Evolutionary conservation across 2,797 vertebrate genomes (phyloP).

Genomic region (Iguana delicatissima): DNA sequence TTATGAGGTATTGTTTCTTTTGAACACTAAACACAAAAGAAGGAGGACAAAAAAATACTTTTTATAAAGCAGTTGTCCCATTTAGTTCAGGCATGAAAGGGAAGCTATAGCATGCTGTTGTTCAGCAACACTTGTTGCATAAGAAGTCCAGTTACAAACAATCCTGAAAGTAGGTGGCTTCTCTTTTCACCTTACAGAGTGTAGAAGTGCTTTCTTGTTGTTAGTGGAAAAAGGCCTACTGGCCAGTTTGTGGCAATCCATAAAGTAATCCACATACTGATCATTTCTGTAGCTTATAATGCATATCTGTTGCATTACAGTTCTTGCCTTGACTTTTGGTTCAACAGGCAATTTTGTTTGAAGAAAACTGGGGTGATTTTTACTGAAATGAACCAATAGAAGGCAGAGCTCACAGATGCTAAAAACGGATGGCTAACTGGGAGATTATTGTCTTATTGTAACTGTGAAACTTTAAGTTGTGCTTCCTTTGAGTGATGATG

Average conservation of each 20-base stretch:
- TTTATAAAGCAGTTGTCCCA: not conserved
- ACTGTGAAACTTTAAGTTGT: not conserved
- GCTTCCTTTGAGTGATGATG: not conserved
- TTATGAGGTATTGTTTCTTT: conserved; percentile 87
- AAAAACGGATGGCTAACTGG: not conserved
- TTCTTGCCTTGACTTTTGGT: not conserved
- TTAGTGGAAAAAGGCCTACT: not conserved
- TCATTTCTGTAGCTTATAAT: not conserved
- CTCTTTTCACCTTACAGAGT: not conserved
- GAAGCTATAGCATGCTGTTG: not conserved
- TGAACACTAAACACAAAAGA: not conserved
- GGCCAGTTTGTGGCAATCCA: not conserved
- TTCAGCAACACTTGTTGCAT: not conserved
- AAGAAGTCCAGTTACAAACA: not conserved
- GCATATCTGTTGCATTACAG: not conserved
- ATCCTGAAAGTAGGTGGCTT: not conserved
- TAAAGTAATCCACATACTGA: not conserved
- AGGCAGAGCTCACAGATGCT: not conserved
- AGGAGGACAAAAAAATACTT: not conserved
- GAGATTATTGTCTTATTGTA: not conserved
- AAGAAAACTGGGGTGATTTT: not conserved
- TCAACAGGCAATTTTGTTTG: not conserved
- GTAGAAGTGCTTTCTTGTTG: not conserved
- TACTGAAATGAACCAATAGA: not conserved
- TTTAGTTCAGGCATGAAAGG: not conserved